A percentile compares a stretch with the other conserved stretches of the same genome.
Evolutionary conservation across 1,140 invertebrate genomes (phyloP).

Genomic region (Tetramorium alpestre): DNA sequence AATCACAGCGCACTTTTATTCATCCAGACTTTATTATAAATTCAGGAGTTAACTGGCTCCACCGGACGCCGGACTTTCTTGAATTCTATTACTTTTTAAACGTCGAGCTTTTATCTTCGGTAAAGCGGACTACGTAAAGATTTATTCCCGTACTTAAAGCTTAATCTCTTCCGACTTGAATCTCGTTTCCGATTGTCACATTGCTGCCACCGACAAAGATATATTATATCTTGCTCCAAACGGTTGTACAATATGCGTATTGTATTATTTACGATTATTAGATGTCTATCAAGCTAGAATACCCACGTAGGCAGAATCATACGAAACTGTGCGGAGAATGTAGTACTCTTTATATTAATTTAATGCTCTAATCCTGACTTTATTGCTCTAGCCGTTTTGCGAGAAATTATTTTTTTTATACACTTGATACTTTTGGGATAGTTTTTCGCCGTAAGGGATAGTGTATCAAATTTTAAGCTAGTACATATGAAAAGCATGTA

Average conservation of each 20-base stretch:
- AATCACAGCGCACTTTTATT: slow-evolving; percentile 45
- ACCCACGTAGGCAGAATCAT: too few relatives aligned
- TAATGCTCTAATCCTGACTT: too few relatives aligned
- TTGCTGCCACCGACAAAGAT: not conserved
- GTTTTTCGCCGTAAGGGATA: too few relatives aligned
- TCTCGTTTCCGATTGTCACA: slow-evolving; percentile 32
- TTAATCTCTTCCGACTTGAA: slow-evolving; percentile 44
- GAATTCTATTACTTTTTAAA: slow-evolving; percentile 60
- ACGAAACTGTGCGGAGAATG: too few relatives aligned
- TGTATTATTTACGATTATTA: not conserved
- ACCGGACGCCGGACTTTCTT: slow-evolving; percentile 1
- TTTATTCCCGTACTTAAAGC: slow-evolving; percentile 62
- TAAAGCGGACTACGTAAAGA: slow-evolving; percentile 58
- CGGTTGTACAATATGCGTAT: not conserved
- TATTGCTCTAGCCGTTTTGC: too few relatives aligned
- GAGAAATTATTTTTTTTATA: too few relatives aligned
- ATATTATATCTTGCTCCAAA: not conserved
- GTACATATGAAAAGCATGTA: too few relatives aligned
- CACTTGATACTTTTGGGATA: too few relatives aligned
- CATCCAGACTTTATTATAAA: slow-evolving; percentile 48
- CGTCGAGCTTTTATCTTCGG: slow-evolving; percentile 52
- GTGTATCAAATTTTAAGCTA: too few relatives aligned
- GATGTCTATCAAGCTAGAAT: too few relatives aligned
- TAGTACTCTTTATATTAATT: too few relatives aligned
- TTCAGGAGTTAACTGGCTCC: slow-evolving; percentile 41